These are phyloP conservation scores for Tenthredo scrophulariae DNA, from an alignment of 2,888 invertebrate species.

Conservation along the genomic window DNA sequence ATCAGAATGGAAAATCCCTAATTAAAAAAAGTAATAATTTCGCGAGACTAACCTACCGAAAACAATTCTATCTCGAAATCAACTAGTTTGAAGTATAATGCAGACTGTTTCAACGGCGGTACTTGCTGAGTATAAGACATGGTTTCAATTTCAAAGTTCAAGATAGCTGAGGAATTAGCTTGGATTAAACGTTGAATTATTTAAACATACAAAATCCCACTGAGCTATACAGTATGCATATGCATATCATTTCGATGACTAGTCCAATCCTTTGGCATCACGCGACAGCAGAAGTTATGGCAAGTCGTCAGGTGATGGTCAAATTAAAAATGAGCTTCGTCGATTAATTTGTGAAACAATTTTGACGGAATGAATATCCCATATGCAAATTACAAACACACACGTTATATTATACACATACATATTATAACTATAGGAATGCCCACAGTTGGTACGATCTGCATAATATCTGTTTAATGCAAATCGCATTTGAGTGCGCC, in stretches of 20 bases:
- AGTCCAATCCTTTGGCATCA: not conserved
- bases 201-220: not conserved
- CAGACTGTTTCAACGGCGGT: not conserved
- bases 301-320: not conserved
- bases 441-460: slow-evolving; percentile 58
- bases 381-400: slow-evolving; percentile 31
- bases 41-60: not conserved
- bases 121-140: not conserved
- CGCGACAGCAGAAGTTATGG: not conserved
- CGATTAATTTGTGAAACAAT: not conserved
- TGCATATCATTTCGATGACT: not conserved
- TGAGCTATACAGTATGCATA: not conserved
- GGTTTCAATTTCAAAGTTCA: not conserved
- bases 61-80: not conserved
- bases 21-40: not conserved
- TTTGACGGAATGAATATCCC: slow-evolving; percentile 24
- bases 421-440: slow-evolving; percentile 7
- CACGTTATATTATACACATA: not conserved
- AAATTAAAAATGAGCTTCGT: not conserved
- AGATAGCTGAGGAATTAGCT: not conserved
- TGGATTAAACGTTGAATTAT: not conserved
- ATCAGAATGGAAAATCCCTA: not conserved
- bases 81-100: not conserved
- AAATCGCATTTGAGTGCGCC: slow-evolving; percentile 74
- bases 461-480: slow-evolving; percentile 71